Evolutionary conservation across 2,113 vertebrate genomes (phyloP).

Genomic region (Noctilio leporinus): DNA sequence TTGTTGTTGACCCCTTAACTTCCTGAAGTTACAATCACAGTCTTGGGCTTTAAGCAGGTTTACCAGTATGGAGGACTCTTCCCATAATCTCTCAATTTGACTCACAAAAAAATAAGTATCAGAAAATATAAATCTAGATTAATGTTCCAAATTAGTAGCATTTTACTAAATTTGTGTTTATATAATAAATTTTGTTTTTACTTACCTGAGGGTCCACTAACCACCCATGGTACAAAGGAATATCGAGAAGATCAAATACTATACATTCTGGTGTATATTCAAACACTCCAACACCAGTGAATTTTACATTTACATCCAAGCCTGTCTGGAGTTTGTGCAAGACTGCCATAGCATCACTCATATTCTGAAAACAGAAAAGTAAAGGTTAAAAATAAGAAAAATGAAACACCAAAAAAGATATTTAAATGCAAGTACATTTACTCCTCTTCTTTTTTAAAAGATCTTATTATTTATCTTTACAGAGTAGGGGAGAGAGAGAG

Average conservation of each 20-base stretch:
- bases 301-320: constrained; percentile 97
- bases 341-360: constrained; percentile 98
- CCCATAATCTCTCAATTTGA: neutral
- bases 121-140: constrained; percentile 14
- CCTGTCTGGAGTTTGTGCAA: constrained; percentile 97
- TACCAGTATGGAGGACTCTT: neutral
- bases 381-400: neutral
- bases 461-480: no score
- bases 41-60: neutral
- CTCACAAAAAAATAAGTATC: neutral
- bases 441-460: no score
- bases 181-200: constrained; percentile 1
- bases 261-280: constrained; percentile 99
- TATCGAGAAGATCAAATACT: constrained; percentile 98
- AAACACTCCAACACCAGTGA: constrained; percentile 95
- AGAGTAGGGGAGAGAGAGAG: no score
- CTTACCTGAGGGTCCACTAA: constrained; percentile 96
- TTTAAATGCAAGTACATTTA: neutral
- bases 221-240: constrained; percentile 98
- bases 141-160: neutral
- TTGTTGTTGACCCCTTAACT: neutral
- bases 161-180: neutral
- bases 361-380: constrained; percentile 85
- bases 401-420: neutral
- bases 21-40: neutral